phyloP scores from a whole-genome alignment of 2,113 vertebrate genomes.

The Crotalus horridus region DNA sequence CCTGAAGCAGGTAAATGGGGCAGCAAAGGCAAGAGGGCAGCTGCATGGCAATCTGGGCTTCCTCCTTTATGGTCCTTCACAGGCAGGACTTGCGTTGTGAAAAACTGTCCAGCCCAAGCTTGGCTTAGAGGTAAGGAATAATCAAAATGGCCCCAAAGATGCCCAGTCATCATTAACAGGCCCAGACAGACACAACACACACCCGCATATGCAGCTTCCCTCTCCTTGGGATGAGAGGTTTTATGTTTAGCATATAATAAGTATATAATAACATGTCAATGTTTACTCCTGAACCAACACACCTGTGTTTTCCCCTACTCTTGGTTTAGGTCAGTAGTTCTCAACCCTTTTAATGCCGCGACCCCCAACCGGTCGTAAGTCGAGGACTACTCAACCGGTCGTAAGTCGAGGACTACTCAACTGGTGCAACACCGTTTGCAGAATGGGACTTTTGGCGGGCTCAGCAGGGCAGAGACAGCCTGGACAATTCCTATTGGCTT shows the following conservation, averaged over 20 bases:
- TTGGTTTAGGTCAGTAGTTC: background rate
- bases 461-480: no score
- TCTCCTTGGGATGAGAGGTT: background rate
- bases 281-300: background rate
- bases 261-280: background rate
- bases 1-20: conserved; percentile 60
- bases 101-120: background rate
- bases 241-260: background rate
- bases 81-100: background rate
- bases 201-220: no score
- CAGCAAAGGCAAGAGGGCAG: conserved; percentile 13
- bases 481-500: no score
- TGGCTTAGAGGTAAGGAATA: no score
- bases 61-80: background rate
- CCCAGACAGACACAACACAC: background rate
- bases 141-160: background rate
- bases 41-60: background rate
- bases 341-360: no score
- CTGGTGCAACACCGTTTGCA: no score
- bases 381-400: no score
- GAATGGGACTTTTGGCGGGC: no score
- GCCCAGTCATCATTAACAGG: background rate
- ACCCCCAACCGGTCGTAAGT: no score
- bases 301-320: background rate
- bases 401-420: no score